Evolutionary conservation across 2,888 invertebrate species (phyloP), one percentile per base, ranked within the genome.

Genomic region (Amorpha juglandis): DNA sequence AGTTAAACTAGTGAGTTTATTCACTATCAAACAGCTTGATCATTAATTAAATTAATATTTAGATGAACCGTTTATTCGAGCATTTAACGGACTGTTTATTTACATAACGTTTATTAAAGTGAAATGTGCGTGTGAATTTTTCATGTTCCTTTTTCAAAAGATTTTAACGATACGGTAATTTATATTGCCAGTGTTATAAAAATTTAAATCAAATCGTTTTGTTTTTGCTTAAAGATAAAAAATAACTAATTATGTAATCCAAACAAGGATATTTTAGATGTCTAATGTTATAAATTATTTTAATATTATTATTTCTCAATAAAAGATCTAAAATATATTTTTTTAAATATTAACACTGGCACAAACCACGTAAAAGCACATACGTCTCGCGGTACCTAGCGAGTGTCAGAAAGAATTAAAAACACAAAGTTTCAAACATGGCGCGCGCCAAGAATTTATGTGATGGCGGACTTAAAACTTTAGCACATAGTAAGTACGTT

Each of bases 1-100:
- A 77, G 71, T 78, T 75, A 69, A 78, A 53, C 64, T 45, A 55
- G 12, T 38, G 19, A 19, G 19, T 52, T 52, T 52, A 58, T 4
- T 38, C 58, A 75, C 68, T 73, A 74, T 70, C 58, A 67, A 68
- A 68, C 64, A 48, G 65, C 58, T 70, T 67, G 68, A 72, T 73
- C 74, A 75, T 71, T 75, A 73, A 73, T 71, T 69, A 72, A 77
- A 74, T 70, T 64, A 75, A 74, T 67, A 71, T 75, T 72, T 72
- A 70, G 65, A 58, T 58, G 35, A 55, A 38, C 38, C 38, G 16
- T 55, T 38, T 58, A 42, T 42, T 11, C 58, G 42, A 12, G 12
- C 12, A 11, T 58, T 42, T 42, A 55, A 55, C 35, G 16, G 0
- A 12, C 38, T 58, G 42, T 58, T 58, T 42, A 58, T 58, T 58